A percentile compares a stretch with the other conserved stretches of the same genome.
These are phyloP conservation scores for Eupithecia abbreviata DNA, from an alignment of 2,888 invertebrate species.

Conservation along the genomic window DNA sequence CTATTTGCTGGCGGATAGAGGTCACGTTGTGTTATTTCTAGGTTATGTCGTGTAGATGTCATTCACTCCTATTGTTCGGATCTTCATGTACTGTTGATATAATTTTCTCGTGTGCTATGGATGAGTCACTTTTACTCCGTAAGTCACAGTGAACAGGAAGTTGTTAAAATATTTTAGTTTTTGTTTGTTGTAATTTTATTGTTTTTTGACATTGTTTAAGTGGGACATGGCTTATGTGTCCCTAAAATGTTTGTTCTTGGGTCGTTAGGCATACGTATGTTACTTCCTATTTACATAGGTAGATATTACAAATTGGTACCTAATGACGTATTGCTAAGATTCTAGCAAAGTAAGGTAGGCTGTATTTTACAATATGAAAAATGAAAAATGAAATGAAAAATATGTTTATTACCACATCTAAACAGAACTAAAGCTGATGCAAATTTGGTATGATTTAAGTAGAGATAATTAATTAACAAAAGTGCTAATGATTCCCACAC, in stretches of 20 bases:
- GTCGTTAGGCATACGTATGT: slow-evolving; percentile 37
- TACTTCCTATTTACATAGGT: slow-evolving; percentile 39
- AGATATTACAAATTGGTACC: not conserved
- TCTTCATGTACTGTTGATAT: slow-evolving; percentile 49
- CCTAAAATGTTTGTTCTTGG: slow-evolving; percentile 48
- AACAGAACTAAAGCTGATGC: too few relatives aligned
- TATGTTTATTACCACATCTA: too few relatives aligned
- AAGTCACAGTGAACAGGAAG: slow-evolving; percentile 57
- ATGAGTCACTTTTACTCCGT: slow-evolving; percentile 48
- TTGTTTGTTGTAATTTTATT: slow-evolving; percentile 58
- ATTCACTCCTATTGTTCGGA: slow-evolving; percentile 55
- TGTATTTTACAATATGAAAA: not conserved
- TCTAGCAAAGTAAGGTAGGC: not conserved
- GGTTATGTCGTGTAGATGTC: slow-evolving; percentile 54
- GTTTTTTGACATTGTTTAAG: slow-evolving; percentile 55
- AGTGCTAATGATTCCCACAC: too few relatives aligned
- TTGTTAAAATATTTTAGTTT: slow-evolving; percentile 56
- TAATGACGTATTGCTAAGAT: not conserved
- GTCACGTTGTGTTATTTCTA: slow-evolving; percentile 18
- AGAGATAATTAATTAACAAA: too few relatives aligned
- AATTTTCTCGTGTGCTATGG: slow-evolving; percentile 69
- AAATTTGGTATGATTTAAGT: too few relatives aligned
- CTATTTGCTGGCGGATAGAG: slow-evolving; percentile 41
- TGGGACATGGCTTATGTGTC: slow-evolving; percentile 48
- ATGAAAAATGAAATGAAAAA: too few relatives aligned